These are phyloP conservation scores for Ericerus pela DNA, from an alignment of 1,140 invertebrate genomes.

Conservation along the genomic window DNA sequence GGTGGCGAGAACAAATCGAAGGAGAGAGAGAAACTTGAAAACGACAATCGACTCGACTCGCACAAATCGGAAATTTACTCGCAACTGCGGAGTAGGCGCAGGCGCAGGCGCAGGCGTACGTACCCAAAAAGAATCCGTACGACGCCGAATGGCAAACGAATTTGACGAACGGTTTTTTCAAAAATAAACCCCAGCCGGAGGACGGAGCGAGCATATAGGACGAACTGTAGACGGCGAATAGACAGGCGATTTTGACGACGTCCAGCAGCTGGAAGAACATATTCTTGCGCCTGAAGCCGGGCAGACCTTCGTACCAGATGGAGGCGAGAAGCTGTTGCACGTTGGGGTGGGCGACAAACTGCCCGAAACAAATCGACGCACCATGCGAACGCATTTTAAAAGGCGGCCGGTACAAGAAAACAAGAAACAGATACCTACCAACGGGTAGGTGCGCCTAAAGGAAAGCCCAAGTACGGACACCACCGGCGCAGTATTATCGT, in stretches of 20 bases:
- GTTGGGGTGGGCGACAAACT: conserved; percentile 88
- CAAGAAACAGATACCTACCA: too few species aligned
- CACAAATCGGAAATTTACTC: too few species aligned
- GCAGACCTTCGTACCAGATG: conserved; percentile 85
- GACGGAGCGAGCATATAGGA: conserved; percentile 73
- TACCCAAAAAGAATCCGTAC: conserved; percentile 77
- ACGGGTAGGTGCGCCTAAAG: too few species aligned
- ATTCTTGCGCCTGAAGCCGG: conserved; percentile 66
- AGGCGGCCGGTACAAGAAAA: too few species aligned
- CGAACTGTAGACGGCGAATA: conserved; percentile 72
- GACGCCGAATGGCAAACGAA: conserved; percentile 83
- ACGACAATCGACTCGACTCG: too few species aligned
- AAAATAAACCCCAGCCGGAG: conserved; percentile 59
- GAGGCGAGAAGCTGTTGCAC: conserved; percentile 77
- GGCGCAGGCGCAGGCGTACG: conserved; percentile 29
- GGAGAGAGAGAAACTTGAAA: too few species aligned
- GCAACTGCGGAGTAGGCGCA: not conserved
- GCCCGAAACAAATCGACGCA: too few species aligned
- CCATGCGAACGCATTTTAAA: too few species aligned
- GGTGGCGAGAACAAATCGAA: too few species aligned
- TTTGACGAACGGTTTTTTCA: conserved; percentile 87
- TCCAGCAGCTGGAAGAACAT: conserved; percentile 60
- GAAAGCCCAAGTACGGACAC: too few species aligned
- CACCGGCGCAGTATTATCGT: too few species aligned
- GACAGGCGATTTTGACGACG: conserved; percentile 56